Evolutionary conservation across 2,113 vertebrate genomes (phyloP).

Genomic region (Cricetomys ansorgei): DNA sequence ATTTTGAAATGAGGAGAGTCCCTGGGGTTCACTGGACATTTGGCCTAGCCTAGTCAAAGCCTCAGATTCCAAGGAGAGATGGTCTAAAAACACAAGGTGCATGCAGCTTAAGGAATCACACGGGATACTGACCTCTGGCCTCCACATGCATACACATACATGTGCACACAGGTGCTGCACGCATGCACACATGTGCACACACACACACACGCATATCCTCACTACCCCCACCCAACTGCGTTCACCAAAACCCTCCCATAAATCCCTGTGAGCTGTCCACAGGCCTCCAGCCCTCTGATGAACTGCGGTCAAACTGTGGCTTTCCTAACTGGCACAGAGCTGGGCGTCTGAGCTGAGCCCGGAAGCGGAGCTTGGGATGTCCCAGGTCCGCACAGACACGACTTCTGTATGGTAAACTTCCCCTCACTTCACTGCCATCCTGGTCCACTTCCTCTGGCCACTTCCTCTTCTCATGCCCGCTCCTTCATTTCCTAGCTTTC

Average conservation of each 20-base stretch:
- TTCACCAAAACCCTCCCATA: not conserved
- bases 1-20: not conserved
- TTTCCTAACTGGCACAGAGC: not conserved
- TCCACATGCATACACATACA: not conserved
- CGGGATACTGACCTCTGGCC: not conserved
- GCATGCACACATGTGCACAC: no score
- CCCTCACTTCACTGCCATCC: accelerated
- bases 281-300: not conserved
- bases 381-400: not conserved
- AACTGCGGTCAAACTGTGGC: no score
- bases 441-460: slow-evolving; percentile 2
- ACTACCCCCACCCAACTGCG: not conserved
- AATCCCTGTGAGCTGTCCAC: no score
- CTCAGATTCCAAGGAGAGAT: not conserved
- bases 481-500: slow-evolving; percentile 29
- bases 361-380: not conserved
- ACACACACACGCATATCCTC: not conserved
- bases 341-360: not conserved
- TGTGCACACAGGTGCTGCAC: not conserved
- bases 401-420: not conserved
- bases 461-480: slow-evolving; percentile 60
- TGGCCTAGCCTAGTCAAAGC: no score
- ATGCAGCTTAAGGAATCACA: not conserved
- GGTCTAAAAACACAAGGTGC: not conserved
- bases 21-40: not conserved